Evolutionary conservation across 1,140 invertebrate species (phyloP).

Genomic region (Macrocentrus cingulum): DNA sequence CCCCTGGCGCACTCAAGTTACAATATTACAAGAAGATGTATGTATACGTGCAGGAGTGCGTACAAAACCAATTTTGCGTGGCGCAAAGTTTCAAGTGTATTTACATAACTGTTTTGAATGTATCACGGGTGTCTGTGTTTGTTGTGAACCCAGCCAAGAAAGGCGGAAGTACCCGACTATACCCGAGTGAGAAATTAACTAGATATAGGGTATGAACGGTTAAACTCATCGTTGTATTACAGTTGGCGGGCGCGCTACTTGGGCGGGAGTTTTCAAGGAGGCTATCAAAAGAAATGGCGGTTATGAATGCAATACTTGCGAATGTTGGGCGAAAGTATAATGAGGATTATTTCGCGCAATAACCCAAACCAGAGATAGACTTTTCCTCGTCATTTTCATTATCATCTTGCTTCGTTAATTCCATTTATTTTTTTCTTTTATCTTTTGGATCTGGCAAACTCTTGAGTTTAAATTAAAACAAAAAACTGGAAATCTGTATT

Average conservation of each 20-base stretch:
- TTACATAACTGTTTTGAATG: neutral
- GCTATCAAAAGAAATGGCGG: slow-evolving; percentile 1
- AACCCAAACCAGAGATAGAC: neutral
- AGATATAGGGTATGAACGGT: slow-evolving; percentile 1
- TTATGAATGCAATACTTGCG: neutral
- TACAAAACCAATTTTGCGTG: neutral
- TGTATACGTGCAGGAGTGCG: neutral
- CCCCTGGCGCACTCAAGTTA: no score
- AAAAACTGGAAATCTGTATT: no score
- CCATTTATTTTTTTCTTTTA: no score
- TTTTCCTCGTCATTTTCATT: no score
- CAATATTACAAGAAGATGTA: neutral
- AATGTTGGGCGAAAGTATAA: neutral
- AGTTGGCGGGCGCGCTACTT: neutral
- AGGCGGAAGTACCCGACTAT: neutral
- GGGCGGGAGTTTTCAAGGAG: neutral
- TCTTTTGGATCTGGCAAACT: no score
- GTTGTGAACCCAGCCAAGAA: neutral
- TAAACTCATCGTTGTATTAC: neutral
- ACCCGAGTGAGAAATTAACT: neutral
- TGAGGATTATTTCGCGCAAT: neutral
- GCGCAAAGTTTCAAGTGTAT: neutral
- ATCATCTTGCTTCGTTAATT: no score
- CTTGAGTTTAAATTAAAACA: no score
- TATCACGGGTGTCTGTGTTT: neutral